Evolutionary conservation across 2,113 vertebrate genomes (phyloP).

Genomic region (Sphyrna mokarran): DNA sequence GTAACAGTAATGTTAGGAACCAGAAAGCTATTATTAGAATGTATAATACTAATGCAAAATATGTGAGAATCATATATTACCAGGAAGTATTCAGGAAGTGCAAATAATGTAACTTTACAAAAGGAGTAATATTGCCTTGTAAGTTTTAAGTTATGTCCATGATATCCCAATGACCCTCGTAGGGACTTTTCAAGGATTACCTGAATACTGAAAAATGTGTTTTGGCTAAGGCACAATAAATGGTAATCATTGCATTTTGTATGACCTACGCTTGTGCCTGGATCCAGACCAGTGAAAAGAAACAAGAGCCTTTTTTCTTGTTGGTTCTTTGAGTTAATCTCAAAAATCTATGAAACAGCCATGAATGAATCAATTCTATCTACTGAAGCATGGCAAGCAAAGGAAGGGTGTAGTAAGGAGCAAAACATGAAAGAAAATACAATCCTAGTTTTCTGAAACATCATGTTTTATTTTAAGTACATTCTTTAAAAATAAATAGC

Average conservation of each 20-base stretch:
- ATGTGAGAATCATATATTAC: background rate
- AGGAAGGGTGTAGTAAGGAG: background rate
- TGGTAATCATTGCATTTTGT: background rate
- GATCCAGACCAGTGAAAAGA: background rate
- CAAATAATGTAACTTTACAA: background rate
- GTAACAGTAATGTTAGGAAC: background rate
- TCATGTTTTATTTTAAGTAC: background rate
- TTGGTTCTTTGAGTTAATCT: background rate
- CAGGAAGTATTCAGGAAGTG: background rate
- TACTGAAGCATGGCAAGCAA: background rate
- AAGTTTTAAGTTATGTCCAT: background rate
- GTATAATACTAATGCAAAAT: background rate
- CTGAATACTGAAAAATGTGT: background rate
- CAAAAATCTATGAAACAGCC: background rate
- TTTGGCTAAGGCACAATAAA: conserved; percentile 18
- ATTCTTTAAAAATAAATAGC: no score
- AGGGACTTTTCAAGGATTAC: background rate
- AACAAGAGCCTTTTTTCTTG: background rate
- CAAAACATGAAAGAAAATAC: background rate
- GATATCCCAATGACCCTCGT: background rate
- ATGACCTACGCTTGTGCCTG: background rate
- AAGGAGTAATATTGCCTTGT: background rate
- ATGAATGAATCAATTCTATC: background rate
- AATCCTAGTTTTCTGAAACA: background rate
- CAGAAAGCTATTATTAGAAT: background rate